Base-by-base conservation (phyloP, 2,888 invertebrate genomes). In the Melieria omissa region DNA sequence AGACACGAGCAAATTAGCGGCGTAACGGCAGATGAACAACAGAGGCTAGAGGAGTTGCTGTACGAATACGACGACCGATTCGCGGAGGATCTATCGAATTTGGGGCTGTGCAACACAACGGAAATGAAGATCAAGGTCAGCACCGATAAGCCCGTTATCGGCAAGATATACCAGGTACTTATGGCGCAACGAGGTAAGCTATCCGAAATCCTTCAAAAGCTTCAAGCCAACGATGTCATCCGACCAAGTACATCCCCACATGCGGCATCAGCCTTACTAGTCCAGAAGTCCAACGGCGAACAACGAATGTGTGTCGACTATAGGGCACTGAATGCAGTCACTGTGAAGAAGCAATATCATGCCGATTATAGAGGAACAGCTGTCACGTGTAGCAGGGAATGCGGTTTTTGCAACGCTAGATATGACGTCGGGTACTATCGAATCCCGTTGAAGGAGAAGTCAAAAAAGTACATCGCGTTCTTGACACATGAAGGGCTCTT, bases 401-500 rank as follows among this genome's bases (percentile, higher is more conserved):
- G 74, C 65, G 47, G 80, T 75, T 71, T 86, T 80, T 65, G 81
- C 81, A 3, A 77, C 71, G 5, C 58, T 86, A 3, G 83, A 85
- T 72, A 67, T 83, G 55, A 74, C 75, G 6, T 73, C 76, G 0
- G 86, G 0, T 47, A 70, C 44, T 64, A 70, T 10, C 57, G 58
- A 55, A 61, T 68, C 4, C 55, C 55, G 4, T n/a, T 73, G 49
- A 7, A 46, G 42, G 54, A 69, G n/a, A 1, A 16, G 1, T 63
- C 57, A 2, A 65, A 65, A 4, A 64, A 60, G 42, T 65, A 65
- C 41, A 69, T 65, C 0, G 61, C 54, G 41, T 67, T 72, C 10
- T 49, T 68, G 16, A 61, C 62, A 4, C 52, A 61, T 44, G 81
- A 80, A 45, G 82, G 82, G 6, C 73, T 82, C 5, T 85, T 77